Base-by-base conservation (phyloP, 2,797 vertebrate species). In the Botia almorhae region DNA sequence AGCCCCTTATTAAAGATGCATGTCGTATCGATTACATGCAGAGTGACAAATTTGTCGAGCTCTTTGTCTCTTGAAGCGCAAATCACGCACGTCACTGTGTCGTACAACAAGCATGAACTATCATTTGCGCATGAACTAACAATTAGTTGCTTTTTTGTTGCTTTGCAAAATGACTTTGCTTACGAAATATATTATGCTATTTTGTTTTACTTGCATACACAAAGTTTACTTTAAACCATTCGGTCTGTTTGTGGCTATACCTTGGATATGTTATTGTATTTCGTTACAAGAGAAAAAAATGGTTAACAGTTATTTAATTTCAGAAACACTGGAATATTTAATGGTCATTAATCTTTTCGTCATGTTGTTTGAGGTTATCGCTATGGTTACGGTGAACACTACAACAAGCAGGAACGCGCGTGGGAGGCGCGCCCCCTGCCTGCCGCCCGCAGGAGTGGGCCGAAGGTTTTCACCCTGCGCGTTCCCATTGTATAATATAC, bases 1-100 rank as follows among this genome's bases (percentile, higher is more conserved):
- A 84, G 76, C 81, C 73, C 80, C 56, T 63, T 60, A 80, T 89
- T 56, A 87, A 88, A 82, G 8, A 86, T 84, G 75, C 70, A 85
- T 80, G 63, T 13, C 71, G 82, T 71, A 76, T 88, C 85, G 48
- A 67, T 87, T 85, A 70, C 76, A 88, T 63, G n/a, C 53, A 63
- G 75, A 82, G 63, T 76, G 19, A 71, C 78, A 61, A 55, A 80
- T 80, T 23, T 73, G 68, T 72, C 83, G 68, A 65, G 33, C 69
- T 61, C 36, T 58, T 72, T 78, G 68, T 81, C 43, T 77, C 29
- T n/a, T 43, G 14, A 53, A 65, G 46, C 69, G 64, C 68, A 87
- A 86, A 88, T 88, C 85, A 85, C 76, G 26, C 33, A 26, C 77
- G 43, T 55, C 48, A 17, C 16, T 53, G 23, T 26, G 23, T 26